Percentiles rank a stretch among this genome's conserved stretches.
phyloP scores from a whole-genome alignment of 2,113 vertebrate species.

The Chiloscyllium plagiosum region DNA sequence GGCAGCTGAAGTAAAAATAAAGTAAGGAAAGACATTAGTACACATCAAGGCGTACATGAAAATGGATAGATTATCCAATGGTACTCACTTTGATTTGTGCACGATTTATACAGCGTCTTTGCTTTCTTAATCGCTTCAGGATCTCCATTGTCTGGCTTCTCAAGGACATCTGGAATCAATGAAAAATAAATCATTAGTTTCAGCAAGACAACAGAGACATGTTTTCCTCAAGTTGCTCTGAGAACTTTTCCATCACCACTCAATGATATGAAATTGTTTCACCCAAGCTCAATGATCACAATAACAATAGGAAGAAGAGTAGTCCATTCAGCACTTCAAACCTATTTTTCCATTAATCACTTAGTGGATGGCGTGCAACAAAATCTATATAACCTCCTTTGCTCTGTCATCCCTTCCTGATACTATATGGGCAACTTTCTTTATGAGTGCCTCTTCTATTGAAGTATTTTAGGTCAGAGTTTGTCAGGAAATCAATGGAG shows the following conservation, averaged over 20 bases:
- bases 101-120: constrained; percentile 84
- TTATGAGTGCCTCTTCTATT: neutral
- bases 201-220: no score
- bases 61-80: neutral
- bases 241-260: neutral
- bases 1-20: constrained; percentile 56
- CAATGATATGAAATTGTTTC: no score
- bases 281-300: neutral
- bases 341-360: neutral
- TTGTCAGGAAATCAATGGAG: neutral
- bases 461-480: neutral
- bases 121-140: constrained; percentile 76
- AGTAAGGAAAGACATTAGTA: constrained; percentile 5
- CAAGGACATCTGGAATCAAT: constrained; percentile 68
- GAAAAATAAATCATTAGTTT: constrained; percentile 41
- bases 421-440: neutral
- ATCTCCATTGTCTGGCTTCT: constrained; percentile 55
- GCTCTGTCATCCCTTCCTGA: neutral
- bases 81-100: constrained; percentile 84
- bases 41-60: neutral
- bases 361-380: neutral
- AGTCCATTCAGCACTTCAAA: neutral
- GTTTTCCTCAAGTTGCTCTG: neutral
- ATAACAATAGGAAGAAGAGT: neutral
- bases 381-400: neutral